Base-by-base conservation (phyloP, 2,797 vertebrate genomes). In the Nyctibius grandis region DNA sequence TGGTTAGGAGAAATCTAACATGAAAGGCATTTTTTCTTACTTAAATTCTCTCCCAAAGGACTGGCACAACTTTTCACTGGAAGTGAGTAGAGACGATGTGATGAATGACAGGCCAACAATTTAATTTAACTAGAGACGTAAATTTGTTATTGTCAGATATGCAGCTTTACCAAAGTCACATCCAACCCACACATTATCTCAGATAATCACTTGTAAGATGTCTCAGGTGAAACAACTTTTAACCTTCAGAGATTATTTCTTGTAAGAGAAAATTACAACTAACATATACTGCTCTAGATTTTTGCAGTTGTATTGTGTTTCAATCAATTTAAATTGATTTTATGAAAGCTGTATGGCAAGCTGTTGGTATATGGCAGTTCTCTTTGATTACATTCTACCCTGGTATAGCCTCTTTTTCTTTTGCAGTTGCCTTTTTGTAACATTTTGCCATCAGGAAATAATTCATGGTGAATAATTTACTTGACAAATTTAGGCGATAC, bases 181-280 rank as follows among this genome's bases (percentile, higher is more conserved):
- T 75, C 76, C 89, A 84, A 33, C 81, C 85, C 70, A 82, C 73
- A 56, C 14, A 4, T 76, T 42, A 83, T 64, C 57, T 94, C 74
- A 91, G 60, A 90, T 68, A 73, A 92, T 74, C 65, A 56, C 72
- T 64, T 48, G 57, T 67, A 92, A 86, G 70, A 54, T 59, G 64
- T 91, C 78, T 92, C 74, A 38, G 59, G 75, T 89, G 77, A 94
- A 96, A 95, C 79, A 68, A 42, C 56, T 87, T 68, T 80, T 59
- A 90, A 75, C 59, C 63, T 84, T 70, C 86, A 81, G 70, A 86
- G 78, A 75, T n/a, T n/a, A n/a, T n/a, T n/a, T n/a, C n/a, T n/a
- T n/a, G n/a, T 13, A 76, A 93, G 45, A 88, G 36, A 79, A 95
- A 95, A 96, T 90, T 88, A 63, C 65, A 59, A 9, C 51, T 53